A percentile compares a stretch with the other conserved stretches of the same genome.
phyloP scores from a whole-genome alignment of 1,140 invertebrate genomes.

The Pseudoatta argentina region DNA sequence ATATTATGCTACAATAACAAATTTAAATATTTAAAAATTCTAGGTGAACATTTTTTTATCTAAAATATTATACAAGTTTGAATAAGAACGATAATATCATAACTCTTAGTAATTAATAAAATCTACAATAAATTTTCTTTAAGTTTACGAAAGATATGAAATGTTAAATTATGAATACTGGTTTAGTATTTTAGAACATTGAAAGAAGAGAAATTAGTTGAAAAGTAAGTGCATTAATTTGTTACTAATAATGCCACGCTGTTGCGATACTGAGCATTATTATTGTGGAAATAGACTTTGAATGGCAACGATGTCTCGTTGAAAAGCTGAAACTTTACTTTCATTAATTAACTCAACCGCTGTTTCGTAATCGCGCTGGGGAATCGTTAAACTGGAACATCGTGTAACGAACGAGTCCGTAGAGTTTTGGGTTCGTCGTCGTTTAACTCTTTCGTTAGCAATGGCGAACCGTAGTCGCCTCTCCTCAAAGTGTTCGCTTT shows the following conservation, averaged over 20 bases:
- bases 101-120: not conserved
- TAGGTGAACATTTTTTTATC: not conserved
- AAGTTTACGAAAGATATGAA: not conserved
- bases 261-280: not conserved
- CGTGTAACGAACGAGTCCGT: slow-evolving; percentile 50
- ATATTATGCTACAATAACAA: not conserved
- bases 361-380: slow-evolving; percentile 46
- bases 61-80: not conserved
- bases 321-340: slow-evolving; percentile 54
- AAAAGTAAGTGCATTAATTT: not conserved
- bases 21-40: not conserved
- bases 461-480: slow-evolving; percentile 25
- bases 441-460: slow-evolving; percentile 59
- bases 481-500: slow-evolving; percentile 56
- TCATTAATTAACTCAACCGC: slow-evolving; percentile 61
- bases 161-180: not conserved
- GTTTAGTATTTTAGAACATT: not conserved
- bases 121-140: not conserved
- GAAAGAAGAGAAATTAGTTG: not conserved
- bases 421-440: slow-evolving; percentile 47
- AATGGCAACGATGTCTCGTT: slow-evolving; percentile 36
- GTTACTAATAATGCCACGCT: not conserved
- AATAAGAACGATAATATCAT: not conserved
- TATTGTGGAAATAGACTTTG: slow-evolving; percentile 17
- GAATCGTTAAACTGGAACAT: slow-evolving; percentile 56